phyloP scores from a whole-genome alignment of 2,113 vertebrate genomes.

The Toxostoma redivivum region DNA sequence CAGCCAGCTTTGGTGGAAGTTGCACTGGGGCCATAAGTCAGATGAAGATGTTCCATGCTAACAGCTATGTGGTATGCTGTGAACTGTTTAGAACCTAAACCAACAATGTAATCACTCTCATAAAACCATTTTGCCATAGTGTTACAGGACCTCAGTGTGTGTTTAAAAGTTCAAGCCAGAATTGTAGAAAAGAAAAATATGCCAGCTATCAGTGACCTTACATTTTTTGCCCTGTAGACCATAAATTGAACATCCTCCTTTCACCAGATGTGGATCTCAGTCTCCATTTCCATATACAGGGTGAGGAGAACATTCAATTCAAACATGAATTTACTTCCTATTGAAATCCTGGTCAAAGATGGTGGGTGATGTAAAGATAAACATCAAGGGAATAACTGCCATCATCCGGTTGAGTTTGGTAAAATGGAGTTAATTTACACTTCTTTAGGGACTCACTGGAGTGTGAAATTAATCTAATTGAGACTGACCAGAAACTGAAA shows the following conservation, averaged over 20 bases:
- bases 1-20: neutral
- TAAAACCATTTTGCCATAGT: neutral
- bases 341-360: neutral
- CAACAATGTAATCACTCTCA: neutral
- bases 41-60: neutral
- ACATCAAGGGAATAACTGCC: constrained; percentile 23
- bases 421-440: constrained; percentile 45
- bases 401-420: constrained; percentile 36
- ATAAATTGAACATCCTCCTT: neutral
- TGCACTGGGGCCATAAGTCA: neutral
- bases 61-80: neutral
- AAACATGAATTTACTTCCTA: neutral
- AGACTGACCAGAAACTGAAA: constrained; percentile 28
- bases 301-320: neutral
- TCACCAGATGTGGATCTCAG: neutral
- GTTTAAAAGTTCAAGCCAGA: neutral
- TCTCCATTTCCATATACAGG: neutral
- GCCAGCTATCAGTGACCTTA: neutral
- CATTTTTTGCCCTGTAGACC: neutral
- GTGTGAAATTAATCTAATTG: constrained; percentile 47
- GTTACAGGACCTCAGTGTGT: neutral
- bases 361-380: neutral
- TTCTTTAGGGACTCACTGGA: constrained; percentile 30
- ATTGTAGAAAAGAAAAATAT: neutral
- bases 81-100: neutral